Base-by-base conservation (phyloP, 2,113 vertebrate genomes). In the Cettia cetti region DNA sequence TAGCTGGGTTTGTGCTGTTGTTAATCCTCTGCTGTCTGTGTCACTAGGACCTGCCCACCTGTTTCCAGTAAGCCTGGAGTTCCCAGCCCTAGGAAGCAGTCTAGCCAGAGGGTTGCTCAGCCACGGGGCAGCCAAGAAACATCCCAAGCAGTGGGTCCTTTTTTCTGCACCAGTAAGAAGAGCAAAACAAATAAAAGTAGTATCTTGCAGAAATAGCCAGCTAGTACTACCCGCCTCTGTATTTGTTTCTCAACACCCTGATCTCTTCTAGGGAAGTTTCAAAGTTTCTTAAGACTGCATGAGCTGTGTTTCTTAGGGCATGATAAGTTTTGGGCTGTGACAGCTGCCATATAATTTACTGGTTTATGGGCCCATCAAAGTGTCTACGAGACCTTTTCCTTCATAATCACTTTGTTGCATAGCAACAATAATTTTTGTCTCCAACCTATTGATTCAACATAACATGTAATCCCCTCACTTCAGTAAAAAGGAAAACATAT, bases 41-140 rank as follows among this genome's bases (percentile, higher is more conserved):
- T 82, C 68, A 39, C 69, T n/a, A 35, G 89, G 74, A 95, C 44
- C 70, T 98, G 94, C 97, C 97, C 98, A 98, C 98, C 98, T 98
- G 97, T 97, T 97, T 79, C 82, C 87, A 91, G 81, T 70, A 82
- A 89, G 70, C 65, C 77, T 84, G 45, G 17, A 96, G 97, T 93
- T 97, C 90, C 72, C 35, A 93, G 91, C 97, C 97, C 91, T 49
- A 72, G 92, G 93, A 96, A 94, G 83, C 13, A 60, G 97, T 95
- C 95, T 96, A 68, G 94, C 96, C 96, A 97, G 94, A 70, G 94
- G 96, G 94, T 76, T 81, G 69, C 82, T 74, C 57, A 64, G 79
- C 91, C 87, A 35, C 11, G 6, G 63, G 6, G 28, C 33, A 63
- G 89, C 93, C 59, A 94, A 78, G 70, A 74, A 50, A 40, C 63